Evolutionary conservation across 2,888 invertebrate genomes (phyloP).

Genomic region (Isotomurus palustris): DNA sequence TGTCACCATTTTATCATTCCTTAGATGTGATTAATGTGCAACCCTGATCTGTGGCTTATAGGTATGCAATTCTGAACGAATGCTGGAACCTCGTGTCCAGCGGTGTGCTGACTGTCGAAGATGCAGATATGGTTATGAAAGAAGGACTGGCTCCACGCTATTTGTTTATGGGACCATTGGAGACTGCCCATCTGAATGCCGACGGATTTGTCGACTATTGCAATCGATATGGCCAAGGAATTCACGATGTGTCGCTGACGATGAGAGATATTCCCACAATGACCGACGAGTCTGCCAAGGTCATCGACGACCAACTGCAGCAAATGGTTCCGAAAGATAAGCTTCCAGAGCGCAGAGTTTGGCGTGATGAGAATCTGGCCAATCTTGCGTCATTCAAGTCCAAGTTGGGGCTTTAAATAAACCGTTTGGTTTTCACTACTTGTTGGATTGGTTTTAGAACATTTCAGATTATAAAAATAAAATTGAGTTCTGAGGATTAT

Average conservation of each 20-base stretch:
- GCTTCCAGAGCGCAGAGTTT: conserved; percentile 67
- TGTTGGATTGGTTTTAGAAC: no score
- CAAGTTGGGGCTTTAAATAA: conserved; percentile 52
- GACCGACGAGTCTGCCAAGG: conserved; percentile 62
- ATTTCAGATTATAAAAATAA: no score
- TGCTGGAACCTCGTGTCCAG: conserved; percentile 81
- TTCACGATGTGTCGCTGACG: conserved; percentile 63
- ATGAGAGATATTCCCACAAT: conserved; percentile 72
- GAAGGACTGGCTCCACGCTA: conserved; percentile 93
- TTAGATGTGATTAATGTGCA: not conserved
- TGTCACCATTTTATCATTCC: no score
- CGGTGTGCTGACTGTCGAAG: conserved; percentile 77
- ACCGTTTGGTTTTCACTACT: no score
- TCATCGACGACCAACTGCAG: conserved; percentile 68
- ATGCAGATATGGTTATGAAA: conserved; percentile 88
- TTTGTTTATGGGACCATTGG: conserved; percentile 89
- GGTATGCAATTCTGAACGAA: conserved; percentile 88
- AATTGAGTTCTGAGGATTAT: no score
- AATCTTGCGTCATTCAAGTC: conserved; percentile 74
- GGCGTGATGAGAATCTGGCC: conserved; percentile 78
- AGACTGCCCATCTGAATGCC: conserved; percentile 91
- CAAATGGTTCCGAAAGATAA: conserved; percentile 68
- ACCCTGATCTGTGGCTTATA: conserved; percentile 48
- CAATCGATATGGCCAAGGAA: conserved; percentile 59
- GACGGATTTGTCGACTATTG: conserved; percentile 69